phyloP scores from a whole-genome alignment of 2,888 invertebrate genomes.

The Caenorhabditis wallacei region DNA sequence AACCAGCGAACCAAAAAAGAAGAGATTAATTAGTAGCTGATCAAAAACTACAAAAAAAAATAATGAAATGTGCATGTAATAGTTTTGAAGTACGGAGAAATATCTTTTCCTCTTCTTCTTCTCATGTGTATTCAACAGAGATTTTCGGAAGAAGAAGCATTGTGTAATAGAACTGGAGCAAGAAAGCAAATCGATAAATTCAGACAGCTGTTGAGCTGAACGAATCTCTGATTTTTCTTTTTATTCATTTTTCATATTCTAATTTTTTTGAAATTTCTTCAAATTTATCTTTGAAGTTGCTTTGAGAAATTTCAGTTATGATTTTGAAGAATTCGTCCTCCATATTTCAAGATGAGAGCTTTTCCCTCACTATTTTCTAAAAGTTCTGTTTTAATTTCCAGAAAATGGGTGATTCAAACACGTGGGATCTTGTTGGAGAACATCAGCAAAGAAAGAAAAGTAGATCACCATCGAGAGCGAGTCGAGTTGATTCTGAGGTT shows the following conservation, averaged over 20 bases:
- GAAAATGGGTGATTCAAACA: constrained; percentile 74
- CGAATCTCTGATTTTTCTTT: constrained; percentile 22
- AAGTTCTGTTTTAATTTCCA: background rate
- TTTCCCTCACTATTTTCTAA: background rate
- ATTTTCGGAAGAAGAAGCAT: constrained; percentile 11
- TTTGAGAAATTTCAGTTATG: too few relatives aligned
- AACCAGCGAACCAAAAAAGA: background rate
- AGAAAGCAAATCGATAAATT: constrained; percentile 29
- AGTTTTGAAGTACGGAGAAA: constrained; percentile 5
- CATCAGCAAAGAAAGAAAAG: constrained; percentile 62
- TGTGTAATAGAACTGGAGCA: constrained; percentile 44
- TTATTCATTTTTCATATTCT: constrained; percentile 1
- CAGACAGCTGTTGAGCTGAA: constrained; percentile 55
- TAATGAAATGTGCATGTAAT: constrained; percentile 36
- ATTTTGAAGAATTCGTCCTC: too few relatives aligned
- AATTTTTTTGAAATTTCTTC: background rate
- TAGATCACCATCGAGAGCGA: constrained; percentile 67
- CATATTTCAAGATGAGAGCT: too few relatives aligned
- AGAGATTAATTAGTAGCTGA: too few relatives aligned
- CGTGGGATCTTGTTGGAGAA: constrained; percentile 79
- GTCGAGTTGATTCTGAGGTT: constrained; percentile 67
- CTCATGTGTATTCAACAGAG: constrained; percentile 4
- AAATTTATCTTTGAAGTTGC: too few relatives aligned
- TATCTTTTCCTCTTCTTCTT: constrained; percentile 16
- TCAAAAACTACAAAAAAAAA: background rate